Evolutionary conservation across 2,113 vertebrate species (phyloP).

Genomic region (Labrus mixtus): DNA sequence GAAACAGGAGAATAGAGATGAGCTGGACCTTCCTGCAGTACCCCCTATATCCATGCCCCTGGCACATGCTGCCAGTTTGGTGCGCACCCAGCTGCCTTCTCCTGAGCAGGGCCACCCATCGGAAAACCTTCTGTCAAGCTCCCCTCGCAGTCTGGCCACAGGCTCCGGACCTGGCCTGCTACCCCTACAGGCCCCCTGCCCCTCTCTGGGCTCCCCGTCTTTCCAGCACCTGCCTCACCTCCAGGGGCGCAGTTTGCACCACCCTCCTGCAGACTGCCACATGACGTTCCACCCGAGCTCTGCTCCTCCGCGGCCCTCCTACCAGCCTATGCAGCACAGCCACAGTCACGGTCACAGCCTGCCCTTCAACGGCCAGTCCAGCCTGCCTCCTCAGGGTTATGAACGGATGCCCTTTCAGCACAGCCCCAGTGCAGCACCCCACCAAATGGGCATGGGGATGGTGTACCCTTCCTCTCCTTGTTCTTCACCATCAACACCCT

Average conservation of each 20-base stretch:
- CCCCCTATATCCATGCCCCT: slow-evolving; percentile 87
- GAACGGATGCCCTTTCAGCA: slow-evolving; percentile 91
- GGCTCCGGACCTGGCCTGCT: slow-evolving; percentile 89
- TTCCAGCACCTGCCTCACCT: slow-evolving; percentile 92
- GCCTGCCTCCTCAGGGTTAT: slow-evolving; percentile 91
- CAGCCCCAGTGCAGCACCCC: slow-evolving; percentile 85
- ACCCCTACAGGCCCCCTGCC: slow-evolving; percentile 83
- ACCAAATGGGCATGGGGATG: slow-evolving; percentile 88
- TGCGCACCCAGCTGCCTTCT: slow-evolving; percentile 89
- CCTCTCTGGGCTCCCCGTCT: slow-evolving; percentile 88
- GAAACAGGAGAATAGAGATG: slow-evolving; percentile 95
- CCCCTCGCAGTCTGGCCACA: slow-evolving; percentile 88
- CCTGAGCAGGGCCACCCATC: slow-evolving; percentile 89
- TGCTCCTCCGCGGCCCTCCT: slow-evolving; percentile 87
- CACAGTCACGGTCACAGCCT: slow-evolving; percentile 72
- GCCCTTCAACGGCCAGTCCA: slow-evolving; percentile 90
- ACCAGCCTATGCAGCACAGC: slow-evolving; percentile 90
- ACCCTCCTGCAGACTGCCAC: slow-evolving; percentile 89
- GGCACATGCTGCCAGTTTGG: slow-evolving; percentile 82
- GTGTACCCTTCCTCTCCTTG: slow-evolving; percentile 89
- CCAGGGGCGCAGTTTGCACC: slow-evolving; percentile 88
- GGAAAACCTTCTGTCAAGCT: slow-evolving; percentile 88
- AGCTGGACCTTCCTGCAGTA: slow-evolving; percentile 88
- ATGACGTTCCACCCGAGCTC: slow-evolving; percentile 90
- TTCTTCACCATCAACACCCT: slow-evolving; percentile 74